These are phyloP conservation scores for Varanus komodoensis DNA, from an alignment of 2,113 vertebrate species.

Conservation along the genomic window DNA sequence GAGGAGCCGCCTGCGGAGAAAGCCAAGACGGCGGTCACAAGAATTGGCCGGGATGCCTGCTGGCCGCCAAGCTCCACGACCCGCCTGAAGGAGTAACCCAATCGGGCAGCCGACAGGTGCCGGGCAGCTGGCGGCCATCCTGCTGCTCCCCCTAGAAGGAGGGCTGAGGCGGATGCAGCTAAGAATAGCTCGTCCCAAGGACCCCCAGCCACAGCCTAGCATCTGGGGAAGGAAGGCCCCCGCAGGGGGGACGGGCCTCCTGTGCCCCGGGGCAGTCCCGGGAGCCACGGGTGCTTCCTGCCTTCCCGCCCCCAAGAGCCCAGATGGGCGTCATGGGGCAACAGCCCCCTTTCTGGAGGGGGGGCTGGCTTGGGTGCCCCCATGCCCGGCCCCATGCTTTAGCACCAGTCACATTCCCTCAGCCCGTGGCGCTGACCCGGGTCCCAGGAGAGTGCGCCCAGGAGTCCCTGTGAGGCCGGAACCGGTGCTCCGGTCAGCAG, in stretches of 20 bases:
- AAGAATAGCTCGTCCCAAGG: conserved; percentile 56
- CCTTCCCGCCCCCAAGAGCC: no score
- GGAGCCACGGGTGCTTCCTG: not conserved
- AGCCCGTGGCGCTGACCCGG: not conserved
- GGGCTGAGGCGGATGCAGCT: conserved; percentile 48
- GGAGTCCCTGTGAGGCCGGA: not conserved
- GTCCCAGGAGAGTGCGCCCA: not conserved
- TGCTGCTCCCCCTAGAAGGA: conserved; percentile 58
- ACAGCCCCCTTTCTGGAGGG: not conserved
- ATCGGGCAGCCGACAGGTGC: conserved; percentile 68
- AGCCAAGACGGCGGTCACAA: conserved; percentile 50
- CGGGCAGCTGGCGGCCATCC: not conserved
- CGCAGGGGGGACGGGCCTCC: not conserved
- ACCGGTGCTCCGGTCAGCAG: no score
- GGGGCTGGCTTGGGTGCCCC: no score
- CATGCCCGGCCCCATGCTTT: no score
- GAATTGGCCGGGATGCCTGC: not conserved
- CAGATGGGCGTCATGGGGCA: no score
- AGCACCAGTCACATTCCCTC: no score
- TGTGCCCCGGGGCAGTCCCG: not conserved
- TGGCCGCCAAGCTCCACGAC: not conserved
- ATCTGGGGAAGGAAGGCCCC: no score
- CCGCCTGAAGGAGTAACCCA: conserved; percentile 68
- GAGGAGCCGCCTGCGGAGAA: conserved; percentile 30
- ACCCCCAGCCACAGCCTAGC: not conserved